Evolutionary conservation across 2,113 vertebrate genomes (phyloP).

Genomic region (Pontoporia blainvillei): DNA sequence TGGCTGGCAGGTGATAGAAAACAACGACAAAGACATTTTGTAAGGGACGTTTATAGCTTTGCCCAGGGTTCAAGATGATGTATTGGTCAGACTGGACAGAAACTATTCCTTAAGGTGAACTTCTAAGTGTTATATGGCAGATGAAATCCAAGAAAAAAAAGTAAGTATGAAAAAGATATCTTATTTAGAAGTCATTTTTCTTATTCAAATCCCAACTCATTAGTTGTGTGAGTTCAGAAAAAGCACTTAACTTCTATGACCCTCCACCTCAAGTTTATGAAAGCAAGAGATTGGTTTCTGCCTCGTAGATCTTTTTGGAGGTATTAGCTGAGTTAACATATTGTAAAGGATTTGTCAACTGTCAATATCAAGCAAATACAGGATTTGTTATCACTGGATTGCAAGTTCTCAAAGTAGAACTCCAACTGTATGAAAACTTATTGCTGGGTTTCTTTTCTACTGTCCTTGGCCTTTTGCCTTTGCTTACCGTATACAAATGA

Average conservation of each 20-base stretch:
- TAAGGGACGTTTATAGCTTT: neutral
- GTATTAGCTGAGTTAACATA: neutral
- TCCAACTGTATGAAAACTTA: neutral
- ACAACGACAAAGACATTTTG: neutral
- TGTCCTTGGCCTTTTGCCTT: neutral
- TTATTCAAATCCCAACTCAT: neutral
- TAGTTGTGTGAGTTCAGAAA: neutral
- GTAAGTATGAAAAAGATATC: neutral
- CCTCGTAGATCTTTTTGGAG: neutral
- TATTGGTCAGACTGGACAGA: neutral
- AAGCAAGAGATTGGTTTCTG: neutral
- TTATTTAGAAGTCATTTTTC: neutral
- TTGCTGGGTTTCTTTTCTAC: neutral
- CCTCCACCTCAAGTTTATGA: neutral
- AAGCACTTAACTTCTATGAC: neutral
- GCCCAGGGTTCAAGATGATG: neutral
- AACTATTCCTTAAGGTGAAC: neutral
- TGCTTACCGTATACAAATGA: neutral
- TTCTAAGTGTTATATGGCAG: neutral
- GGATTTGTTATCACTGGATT: neutral
- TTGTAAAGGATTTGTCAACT: neutral
- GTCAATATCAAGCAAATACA: neutral
- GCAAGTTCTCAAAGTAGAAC: neutral
- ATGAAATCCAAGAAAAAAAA: neutral
- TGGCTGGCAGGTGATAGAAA: neutral